phyloP scores from a whole-genome alignment of 2,888 invertebrate genomes.

The Eudemis profundana region DNA sequence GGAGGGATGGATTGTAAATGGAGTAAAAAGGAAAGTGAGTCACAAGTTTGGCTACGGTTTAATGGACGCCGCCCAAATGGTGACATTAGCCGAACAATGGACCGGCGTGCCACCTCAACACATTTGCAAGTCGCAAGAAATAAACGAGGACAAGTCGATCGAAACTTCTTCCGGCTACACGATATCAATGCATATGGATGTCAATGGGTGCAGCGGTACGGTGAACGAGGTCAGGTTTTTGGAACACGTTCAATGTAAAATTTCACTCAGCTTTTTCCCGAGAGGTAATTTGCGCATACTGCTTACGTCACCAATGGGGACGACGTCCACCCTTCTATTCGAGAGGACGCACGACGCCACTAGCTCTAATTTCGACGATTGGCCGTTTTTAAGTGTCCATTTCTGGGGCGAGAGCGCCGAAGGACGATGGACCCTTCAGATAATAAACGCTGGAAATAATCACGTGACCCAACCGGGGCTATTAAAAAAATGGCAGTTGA shows the following conservation, averaged over 20 bases:
- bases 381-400: conserved; percentile 99
- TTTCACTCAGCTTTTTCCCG: conserved; percentile 95
- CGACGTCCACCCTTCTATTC: conserved; percentile 95
- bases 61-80: conserved; percentile 98
- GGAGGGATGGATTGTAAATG: conserved; percentile 97
- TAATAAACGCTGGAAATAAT: conserved; percentile 90
- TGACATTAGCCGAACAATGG: conserved; percentile 96
- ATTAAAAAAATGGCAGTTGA: conserved; percentile 97
- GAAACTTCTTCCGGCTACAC: conserved; percentile 91
- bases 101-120: conserved; percentile 96
- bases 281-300: conserved; percentile 96
- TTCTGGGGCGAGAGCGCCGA: conserved; percentile 98
- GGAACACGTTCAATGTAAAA: conserved; percentile 99
- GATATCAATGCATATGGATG: conserved; percentile 93
- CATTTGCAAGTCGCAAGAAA: conserved; percentile 96
- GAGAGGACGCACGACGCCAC: conserved; percentile 96
- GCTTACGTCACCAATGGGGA: conserved; percentile 96
- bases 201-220: conserved; percentile 95
- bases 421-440: conserved; percentile 94
- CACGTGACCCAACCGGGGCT: conserved; percentile 94
- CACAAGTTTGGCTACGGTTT: conserved; percentile 99
- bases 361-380: conserved; percentile 97
- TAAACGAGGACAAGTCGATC: conserved; percentile 92
- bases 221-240: conserved; percentile 95
- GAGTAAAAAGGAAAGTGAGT: conserved; percentile 96